phyloP scores from a whole-genome alignment of 2,888 invertebrate genomes.

The Caenorhabditis becei region DNA sequence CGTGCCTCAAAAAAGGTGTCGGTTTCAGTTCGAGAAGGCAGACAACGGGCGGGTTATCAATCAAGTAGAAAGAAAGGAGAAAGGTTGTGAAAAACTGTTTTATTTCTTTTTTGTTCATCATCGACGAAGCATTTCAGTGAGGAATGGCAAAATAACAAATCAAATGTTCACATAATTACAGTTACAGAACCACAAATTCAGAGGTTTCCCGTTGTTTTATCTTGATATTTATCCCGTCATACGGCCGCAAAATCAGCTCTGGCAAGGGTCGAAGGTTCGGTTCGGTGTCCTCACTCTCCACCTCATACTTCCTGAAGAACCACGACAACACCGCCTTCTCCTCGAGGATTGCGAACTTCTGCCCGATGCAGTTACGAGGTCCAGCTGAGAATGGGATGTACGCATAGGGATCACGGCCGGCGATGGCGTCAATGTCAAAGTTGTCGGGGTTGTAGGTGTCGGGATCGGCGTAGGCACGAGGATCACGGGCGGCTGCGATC shows the following conservation, averaged over 20 bases:
- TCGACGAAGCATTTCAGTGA: background rate
- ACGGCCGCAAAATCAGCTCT: slow-evolving; percentile 54
- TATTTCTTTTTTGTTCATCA: slow-evolving; percentile 10
- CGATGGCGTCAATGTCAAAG: slow-evolving; percentile 82
- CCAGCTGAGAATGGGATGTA: slow-evolving; percentile 80
- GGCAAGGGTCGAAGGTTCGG: slow-evolving; percentile 53
- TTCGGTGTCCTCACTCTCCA: slow-evolving; percentile 43
- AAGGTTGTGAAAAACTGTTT: background rate
- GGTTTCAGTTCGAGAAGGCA: slow-evolving; percentile 49
- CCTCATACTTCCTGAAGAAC: slow-evolving; percentile 56
- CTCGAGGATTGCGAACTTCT: slow-evolving; percentile 83
- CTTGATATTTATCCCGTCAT: slow-evolving; percentile 49
- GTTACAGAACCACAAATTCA: slow-evolving; percentile 32
- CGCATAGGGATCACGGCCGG: slow-evolving; percentile 73
- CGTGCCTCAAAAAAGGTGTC: slow-evolving; percentile 30
- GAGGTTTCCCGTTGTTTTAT: slow-evolving; percentile 40
- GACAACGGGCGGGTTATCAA: slow-evolving; percentile 34
- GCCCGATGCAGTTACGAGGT: slow-evolving; percentile 80
- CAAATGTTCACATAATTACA: background rate
- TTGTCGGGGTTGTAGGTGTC: slow-evolving; percentile 83
- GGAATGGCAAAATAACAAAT: background rate
- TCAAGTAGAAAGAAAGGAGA: slow-evolving; percentile 12
- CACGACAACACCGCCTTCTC: slow-evolving; percentile 81
- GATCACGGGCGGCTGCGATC: slow-evolving; percentile 81
- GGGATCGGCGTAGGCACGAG: slow-evolving; percentile 77